A percentile compares a stretch with the other conserved stretches of the same genome.
Evolutionary conservation across 1,140 invertebrate genomes (phyloP).

Genomic region (Holotrichia oblita): DNA sequence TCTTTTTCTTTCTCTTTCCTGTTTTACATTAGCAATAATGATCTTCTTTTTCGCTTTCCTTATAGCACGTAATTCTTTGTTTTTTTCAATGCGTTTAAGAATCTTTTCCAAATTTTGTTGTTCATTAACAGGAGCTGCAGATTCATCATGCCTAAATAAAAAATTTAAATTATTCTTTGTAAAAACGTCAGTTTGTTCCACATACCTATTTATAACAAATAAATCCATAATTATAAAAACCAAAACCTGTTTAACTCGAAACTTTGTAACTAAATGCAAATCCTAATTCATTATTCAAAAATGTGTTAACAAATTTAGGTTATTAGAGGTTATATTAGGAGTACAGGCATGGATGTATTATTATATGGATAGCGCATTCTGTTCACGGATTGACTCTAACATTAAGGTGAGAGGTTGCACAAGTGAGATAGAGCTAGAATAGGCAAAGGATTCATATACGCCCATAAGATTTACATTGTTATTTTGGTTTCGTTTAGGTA

Average conservation of each 20-base stretch:
- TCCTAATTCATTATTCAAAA: no score
- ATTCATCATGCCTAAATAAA: conserved; percentile 48
- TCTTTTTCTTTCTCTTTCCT: conserved; percentile 42
- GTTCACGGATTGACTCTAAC: no score
- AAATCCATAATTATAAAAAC: conserved; percentile 51
- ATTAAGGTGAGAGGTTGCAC: no score
- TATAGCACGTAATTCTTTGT: conserved; percentile 48
- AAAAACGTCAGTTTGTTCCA: not conserved
- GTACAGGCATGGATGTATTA: no score
- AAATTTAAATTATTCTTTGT: not conserved
- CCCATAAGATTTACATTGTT: no score
- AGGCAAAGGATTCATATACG: no score
- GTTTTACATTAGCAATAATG: conserved; percentile 45
- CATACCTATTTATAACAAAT: conserved; percentile 56
- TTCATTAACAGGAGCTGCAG: conserved; percentile 48
- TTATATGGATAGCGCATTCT: no score
- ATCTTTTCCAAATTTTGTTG: conserved; percentile 52
- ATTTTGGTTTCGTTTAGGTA: no score
- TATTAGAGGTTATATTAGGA: no score
- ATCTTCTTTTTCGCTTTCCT: conserved; percentile 48
- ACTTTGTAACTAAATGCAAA: no score
- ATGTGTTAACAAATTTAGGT: no score
- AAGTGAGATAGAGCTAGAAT: no score
- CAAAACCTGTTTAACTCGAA: not conserved
- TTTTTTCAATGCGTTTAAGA: conserved; percentile 53